Percentiles rank a stretch among this genome's conserved stretches.
phyloP scores from a whole-genome alignment of 2,888 invertebrate genomes.

The Tromatobia lineatoria region DNA sequence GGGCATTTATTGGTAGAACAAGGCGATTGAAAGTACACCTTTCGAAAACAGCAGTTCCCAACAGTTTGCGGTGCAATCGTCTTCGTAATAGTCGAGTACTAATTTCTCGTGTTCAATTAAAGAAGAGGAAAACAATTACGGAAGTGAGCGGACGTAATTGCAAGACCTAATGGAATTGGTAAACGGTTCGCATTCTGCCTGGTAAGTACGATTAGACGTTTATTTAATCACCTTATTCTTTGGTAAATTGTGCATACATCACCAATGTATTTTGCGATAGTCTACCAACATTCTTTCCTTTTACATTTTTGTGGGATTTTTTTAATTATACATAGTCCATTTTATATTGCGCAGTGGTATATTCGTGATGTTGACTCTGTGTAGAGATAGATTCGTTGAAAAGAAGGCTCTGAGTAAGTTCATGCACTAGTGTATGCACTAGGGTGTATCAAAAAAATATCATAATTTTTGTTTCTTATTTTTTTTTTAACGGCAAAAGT shows the following conservation, averaged over 20 bases:
- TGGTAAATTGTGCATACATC: not conserved
- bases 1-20: not conserved
- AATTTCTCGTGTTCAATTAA: constrained; percentile 8
- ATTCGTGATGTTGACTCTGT: too few species aligned
- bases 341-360: too few species aligned
- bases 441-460: too few species aligned
- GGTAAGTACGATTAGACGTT: not conserved
- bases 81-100: not conserved
- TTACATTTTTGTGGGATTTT: not conserved
- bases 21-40: not conserved
- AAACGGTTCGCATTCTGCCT: not conserved
- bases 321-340: not conserved
- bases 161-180: constrained; percentile 13
- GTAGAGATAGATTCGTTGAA: too few species aligned
- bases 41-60: not conserved
- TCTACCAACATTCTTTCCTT: not conserved
- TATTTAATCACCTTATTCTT: not conserved
- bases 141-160: constrained; percentile 3
- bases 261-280: too few species aligned
- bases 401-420: too few species aligned
- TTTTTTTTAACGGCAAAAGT: too few species aligned
- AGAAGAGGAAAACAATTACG: constrained; percentile 14
- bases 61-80: not conserved
- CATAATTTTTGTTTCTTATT: too few species aligned
- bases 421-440: too few species aligned